Evolutionary conservation across 2,113 vertebrate species (phyloP).

Genomic region (Xenopus tropicalis): DNA sequence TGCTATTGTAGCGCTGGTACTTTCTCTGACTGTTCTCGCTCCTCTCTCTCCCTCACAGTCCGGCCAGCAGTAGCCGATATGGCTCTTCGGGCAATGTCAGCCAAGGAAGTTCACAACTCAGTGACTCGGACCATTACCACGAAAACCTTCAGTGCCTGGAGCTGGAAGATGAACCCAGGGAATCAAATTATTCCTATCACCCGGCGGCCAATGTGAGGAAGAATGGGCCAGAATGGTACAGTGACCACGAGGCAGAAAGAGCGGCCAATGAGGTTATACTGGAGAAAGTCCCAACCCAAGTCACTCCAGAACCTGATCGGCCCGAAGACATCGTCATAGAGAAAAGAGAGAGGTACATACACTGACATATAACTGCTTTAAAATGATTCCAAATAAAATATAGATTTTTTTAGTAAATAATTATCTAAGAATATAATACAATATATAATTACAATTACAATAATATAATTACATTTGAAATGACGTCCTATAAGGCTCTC

Average conservation of each 20-base stretch:
- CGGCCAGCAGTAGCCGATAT: conserved; percentile 86
- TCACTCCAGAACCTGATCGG: conserved; percentile 53
- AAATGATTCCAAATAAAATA: too few species aligned
- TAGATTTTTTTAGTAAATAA: too few species aligned
- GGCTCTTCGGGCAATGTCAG: conserved; percentile 94
- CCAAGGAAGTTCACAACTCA: conserved; percentile 88
- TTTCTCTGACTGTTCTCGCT: too few species aligned
- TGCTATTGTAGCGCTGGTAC: too few species aligned
- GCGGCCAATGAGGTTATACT: conserved; percentile 45
- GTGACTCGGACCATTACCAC: conserved; percentile 78
- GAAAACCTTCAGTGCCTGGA: conserved; percentile 70
- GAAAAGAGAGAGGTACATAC: conserved; percentile 58
- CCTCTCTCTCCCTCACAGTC: conserved; percentile 65
- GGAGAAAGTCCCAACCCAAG: conserved; percentile 30
- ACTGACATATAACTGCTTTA: too few species aligned
- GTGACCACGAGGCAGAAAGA: conserved; percentile 58
- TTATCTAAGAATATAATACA: too few species aligned
- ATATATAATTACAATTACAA: too few species aligned
- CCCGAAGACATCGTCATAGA: conserved; percentile 48
- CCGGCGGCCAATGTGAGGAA: conserved; percentile 63
- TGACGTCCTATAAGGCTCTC: too few species aligned
- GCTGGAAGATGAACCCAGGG: conserved; percentile 74
- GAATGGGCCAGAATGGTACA: conserved; percentile 58
- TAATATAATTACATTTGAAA: too few species aligned
- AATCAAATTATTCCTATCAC: conserved; percentile 71